Percentiles rank a stretch among this genome's conserved stretches.
Evolutionary conservation across 2,113 vertebrate genomes (phyloP).

Genomic region (Ursus arctos): DNA sequence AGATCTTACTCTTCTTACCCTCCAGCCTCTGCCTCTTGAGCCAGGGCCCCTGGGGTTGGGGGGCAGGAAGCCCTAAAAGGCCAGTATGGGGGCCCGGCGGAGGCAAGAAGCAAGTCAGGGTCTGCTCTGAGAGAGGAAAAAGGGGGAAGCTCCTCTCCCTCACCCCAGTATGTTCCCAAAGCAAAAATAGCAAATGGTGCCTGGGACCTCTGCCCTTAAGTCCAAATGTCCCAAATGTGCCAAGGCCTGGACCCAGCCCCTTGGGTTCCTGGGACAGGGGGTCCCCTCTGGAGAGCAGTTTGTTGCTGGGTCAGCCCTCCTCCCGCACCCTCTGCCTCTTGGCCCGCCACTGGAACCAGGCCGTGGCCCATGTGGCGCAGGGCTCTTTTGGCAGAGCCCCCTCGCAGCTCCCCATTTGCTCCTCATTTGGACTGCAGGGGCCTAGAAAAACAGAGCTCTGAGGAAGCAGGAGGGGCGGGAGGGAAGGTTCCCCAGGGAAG

Average conservation of each 20-base stretch:
- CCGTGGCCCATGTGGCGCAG: constrained; percentile 27
- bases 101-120: neutral
- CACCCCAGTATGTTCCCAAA: neutral
- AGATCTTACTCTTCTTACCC: neutral
- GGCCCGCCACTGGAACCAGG: constrained; percentile 69
- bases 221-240: constrained; percentile 83
- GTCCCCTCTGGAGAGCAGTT: constrained; percentile 80
- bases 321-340: neutral
- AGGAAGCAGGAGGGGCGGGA: neutral
- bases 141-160: too few species aligned
- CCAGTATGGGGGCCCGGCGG: neutral
- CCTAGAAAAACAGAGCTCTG: constrained; percentile 85
- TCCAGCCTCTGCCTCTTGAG: neutral
- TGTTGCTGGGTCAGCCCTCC: constrained; percentile 76
- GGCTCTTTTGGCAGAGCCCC: constrained; percentile 58
- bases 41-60: accelerated
- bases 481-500: neutral
- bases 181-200: constrained; percentile 87
- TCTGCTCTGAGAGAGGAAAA: neutral
- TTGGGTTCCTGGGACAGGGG: neutral
- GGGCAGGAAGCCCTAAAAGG: neutral
- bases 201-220: constrained; percentile 72
- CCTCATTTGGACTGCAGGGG: constrained; percentile 85
- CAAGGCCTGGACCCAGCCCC: constrained; percentile 47
- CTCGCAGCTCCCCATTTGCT: constrained; percentile 86